A percentile compares a stretch with the other conserved stretches of the same genome.
Conservation (phyloP, 2,113 vertebrate species). For the Girardinichthys multiradiatus region DNA sequence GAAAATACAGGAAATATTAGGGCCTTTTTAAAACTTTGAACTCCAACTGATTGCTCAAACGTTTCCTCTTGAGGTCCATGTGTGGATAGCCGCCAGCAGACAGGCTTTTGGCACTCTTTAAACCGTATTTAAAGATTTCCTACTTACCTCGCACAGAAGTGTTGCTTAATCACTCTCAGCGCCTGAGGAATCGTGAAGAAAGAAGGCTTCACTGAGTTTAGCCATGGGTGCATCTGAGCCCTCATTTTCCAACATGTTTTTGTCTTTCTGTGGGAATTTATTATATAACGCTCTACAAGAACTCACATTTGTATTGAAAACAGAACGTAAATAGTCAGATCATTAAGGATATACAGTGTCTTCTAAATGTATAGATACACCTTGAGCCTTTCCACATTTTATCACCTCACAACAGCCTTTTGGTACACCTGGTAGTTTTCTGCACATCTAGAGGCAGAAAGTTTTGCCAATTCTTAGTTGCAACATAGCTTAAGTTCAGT, state of each 20-base stretch:
- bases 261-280: slow-evolving; percentile 42
- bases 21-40: slow-evolving; percentile 51
- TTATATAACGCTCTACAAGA: not conserved
- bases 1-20: slow-evolving; percentile 39
- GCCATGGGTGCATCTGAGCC: not conserved
- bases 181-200: slow-evolving; percentile 16
- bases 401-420: not conserved
- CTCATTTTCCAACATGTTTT: slow-evolving; percentile 6
- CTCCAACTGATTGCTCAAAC: slow-evolving; percentile 59
- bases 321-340: not conserved
- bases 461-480: not conserved
- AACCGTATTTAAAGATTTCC: slow-evolving; percentile 40
- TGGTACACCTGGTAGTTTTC: not conserved
- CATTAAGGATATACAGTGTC: not conserved
- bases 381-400: not conserved
- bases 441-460: not conserved
- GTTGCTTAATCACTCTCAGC: slow-evolving; percentile 46
- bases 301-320: not conserved
- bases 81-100: slow-evolving; percentile 27
- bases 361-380: not conserved
- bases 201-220: slow-evolving; percentile 7
- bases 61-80: slow-evolving; percentile 58
- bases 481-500: too few species aligned
- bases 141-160: slow-evolving; percentile 46
- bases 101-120: slow-evolving; percentile 25